Conservation (phyloP, 2,797 vertebrate species). For the Myotis myotis region DNA sequence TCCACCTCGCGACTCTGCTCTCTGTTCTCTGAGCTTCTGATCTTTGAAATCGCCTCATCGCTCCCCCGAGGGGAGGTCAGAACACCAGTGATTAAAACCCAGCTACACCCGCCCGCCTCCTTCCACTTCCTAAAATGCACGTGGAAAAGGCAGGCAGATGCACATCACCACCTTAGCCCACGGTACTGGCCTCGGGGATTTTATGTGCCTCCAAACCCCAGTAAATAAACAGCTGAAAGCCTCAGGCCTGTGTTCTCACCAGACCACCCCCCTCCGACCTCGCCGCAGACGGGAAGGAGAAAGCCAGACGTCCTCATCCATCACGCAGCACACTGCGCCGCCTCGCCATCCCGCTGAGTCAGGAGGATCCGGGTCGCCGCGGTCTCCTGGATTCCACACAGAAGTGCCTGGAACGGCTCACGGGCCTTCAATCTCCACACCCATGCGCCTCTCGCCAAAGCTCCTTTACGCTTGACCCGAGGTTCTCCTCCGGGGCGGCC, state of each 20-base stretch:
- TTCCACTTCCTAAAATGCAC: slow-evolving; percentile 24
- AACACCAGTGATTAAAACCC: slow-evolving; percentile 37
- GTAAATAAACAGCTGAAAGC: slow-evolving; percentile 50
- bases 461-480: background rate
- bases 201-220: background rate
- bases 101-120: background rate
- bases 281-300: background rate
- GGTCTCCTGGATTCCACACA: background rate
- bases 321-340: background rate
- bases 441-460: background rate
- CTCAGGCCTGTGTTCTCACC: background rate
- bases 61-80: background rate
- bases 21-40: background rate
- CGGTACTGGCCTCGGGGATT: background rate
- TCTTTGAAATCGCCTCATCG: background rate
- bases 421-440: background rate
- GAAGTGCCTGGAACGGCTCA: background rate
- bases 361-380: background rate
- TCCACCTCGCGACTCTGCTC: background rate
- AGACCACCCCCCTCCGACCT: background rate
- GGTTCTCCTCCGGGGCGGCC: background rate
- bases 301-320: background rate
- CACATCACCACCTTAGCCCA: background rate
- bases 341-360: background rate
- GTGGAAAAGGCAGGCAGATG: slow-evolving; percentile 11